phyloP scores from a whole-genome alignment of 2,888 invertebrate species.

The Stenolophus ochropezus region DNA sequence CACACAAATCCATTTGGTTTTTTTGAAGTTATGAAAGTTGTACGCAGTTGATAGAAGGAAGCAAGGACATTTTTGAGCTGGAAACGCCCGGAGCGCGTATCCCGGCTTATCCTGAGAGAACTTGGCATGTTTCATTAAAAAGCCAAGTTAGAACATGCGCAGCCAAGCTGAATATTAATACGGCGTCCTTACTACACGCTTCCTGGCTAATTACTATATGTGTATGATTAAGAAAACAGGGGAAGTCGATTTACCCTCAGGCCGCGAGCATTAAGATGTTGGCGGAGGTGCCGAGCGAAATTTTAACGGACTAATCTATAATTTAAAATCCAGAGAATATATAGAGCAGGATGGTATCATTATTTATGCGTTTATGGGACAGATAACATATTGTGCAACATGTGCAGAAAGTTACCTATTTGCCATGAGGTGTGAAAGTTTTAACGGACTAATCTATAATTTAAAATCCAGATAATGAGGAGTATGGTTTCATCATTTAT shows the following conservation, averaged over 20 bases:
- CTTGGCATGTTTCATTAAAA: slow-evolving; percentile 37
- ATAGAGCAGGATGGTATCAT: no score
- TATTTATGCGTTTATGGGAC: no score
- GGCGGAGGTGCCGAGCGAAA: neutral
- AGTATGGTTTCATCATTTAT: no score
- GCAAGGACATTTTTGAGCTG: neutral
- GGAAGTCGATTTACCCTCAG: slow-evolving; percentile 2
- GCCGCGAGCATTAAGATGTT: neutral
- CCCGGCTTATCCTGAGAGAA: neutral
- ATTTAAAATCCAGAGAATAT: neutral
- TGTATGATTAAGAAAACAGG: slow-evolving; percentile 1
- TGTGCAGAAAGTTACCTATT: no score
- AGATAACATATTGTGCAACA: no score
- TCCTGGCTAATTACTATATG: slow-evolving; percentile 2
- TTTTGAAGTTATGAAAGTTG: no score
- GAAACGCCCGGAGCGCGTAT: neutral
- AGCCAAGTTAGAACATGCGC: slow-evolving; percentile 23
- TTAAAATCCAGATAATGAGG: neutral
- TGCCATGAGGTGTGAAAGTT: no score
- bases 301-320: neutral
- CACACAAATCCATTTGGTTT: no score
- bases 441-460: neutral
- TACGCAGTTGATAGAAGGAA: no score
- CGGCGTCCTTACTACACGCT: neutral
- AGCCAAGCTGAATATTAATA: slow-evolving; percentile 8